Percentiles rank a stretch among this genome's conserved stretches.
These are phyloP conservation scores for Tetramorium parvispinum DNA, from an alignment of 1,140 invertebrate species.

Conservation along the genomic window DNA sequence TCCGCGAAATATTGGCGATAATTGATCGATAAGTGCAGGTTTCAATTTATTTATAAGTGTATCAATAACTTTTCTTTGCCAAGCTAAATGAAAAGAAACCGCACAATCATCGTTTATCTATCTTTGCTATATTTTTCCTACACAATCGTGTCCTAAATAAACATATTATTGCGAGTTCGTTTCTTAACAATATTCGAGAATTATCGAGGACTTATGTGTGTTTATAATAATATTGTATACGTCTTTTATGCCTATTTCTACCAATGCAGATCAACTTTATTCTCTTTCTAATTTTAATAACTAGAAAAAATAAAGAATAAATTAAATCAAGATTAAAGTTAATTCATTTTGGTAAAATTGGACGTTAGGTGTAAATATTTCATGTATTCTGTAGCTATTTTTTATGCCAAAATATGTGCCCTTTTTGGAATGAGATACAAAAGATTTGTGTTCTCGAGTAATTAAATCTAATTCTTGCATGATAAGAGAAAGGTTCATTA, in stretches of 20 bases:
- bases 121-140: neutral
- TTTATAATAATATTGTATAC: neutral
- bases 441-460: too few species aligned
- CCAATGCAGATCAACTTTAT: too few species aligned
- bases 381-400: neutral
- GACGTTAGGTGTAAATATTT: too few species aligned
- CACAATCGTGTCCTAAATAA: slow-evolving; percentile 14
- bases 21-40: neutral
- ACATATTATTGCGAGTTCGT: neutral
- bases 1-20: neutral
- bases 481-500: too few species aligned
- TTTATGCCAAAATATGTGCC: neutral
- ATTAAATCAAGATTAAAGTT: too few species aligned
- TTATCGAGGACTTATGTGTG: neutral
- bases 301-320: too few species aligned
- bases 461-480: too few species aligned
- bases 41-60: neutral
- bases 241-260: too few species aligned
- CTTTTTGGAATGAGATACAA: too few species aligned
- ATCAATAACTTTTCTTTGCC: neutral
- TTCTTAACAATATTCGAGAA: neutral
- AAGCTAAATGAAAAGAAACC: neutral
- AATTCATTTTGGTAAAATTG: too few species aligned
- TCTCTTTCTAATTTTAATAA: too few species aligned
- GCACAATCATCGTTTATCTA: neutral